Evolutionary conservation across 2,113 vertebrate genomes (phyloP), one percentile per base, ranked within the genome.

Genomic region (Corythornis vintsioides): DNA sequence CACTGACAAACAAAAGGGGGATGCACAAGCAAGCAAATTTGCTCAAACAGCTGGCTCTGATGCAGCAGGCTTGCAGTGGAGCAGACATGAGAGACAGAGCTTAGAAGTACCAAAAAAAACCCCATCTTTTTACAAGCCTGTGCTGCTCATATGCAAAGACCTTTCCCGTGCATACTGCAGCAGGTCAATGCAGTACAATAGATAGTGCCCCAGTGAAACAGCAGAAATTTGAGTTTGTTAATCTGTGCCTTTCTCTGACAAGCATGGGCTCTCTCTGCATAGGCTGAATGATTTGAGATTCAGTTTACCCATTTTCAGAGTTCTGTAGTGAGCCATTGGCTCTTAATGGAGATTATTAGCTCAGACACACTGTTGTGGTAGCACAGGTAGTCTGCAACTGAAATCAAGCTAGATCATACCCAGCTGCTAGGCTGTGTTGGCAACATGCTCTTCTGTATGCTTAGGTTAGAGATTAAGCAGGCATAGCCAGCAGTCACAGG

Each of bases 71-170:
- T 40, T 56, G 43, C 35, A 76, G 31, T 18, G 29, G 53, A 80
- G 52, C 55, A 69, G 70, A 12, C 48, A 24, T 24, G 21, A 50
- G 48, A 25, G 48, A 50, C 9, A 33, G 43, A 33, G 7, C 1
- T 7, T 48, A n/a, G 50, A 56, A 56, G 17, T 31, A 55, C 6
- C 38, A 38, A 29, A 55, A 55, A 53, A 28, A 53, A 28, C 16
- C 45, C 13, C 15, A 38, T 13, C 29, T 78, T 86, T 42, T 56
- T 66, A 31, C 33, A 55, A 80, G 29, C 64, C 33, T 47, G 11
- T n/a, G 31, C 4, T 59, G 15, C 47, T 61, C 2, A 4, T 35
- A 35, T 0, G 3, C 33, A 63, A 16, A 0, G 10, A 55, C 42
- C 15, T 52, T 76, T 70, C 35, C 16, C 28, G 35, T 31, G 33